Base-by-base conservation (phyloP, 2,113 vertebrate genomes). In the Todiramphus saurophagus region DNA sequence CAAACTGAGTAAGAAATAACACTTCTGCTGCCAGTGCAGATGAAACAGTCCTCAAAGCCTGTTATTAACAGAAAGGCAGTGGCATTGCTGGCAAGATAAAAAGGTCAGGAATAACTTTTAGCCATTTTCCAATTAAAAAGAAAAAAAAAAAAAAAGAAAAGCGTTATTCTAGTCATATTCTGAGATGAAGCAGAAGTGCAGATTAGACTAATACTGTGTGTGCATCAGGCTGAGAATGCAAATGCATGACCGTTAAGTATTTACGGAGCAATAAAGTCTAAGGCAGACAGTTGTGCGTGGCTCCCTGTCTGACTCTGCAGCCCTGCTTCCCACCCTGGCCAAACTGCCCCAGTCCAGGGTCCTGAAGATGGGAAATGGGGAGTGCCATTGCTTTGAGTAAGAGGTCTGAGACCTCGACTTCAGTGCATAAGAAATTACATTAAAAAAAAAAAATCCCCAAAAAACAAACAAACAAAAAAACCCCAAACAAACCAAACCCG, bases 31-130 rank as follows among this genome's bases (percentile, higher is more conserved):
- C 89, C 74, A 94, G 89, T 53, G 55, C 89, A 76, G 95, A 82
- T 5, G 2, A 82, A 95, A 87, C 86, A 55, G 66, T 84, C 77
- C 74, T 67, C 67, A 89, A 89, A 94, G 69, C 35, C 86, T 84
- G 89, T 77, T 94, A 89, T 87, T 96, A 97, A 91, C 90, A 95
- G 90, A 95, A 91, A 90, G 21, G 46, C 87, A 86, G 82, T 67
- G 84, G 89, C 81, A 83, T 50, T 76, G 46, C 33, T 6, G 1
- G 64, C 55, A 63, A 96, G 91, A 88, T 83, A 74, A 95, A 94
- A 89, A 88, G 87, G 84, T 77, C 56, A 94, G 59, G 64, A 66
- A 92, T 24, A 90, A 87, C 72, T 95, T 91, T 58, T 37, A 85
- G 25, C n/a, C 51, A 60, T 85, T 95, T 89, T 85, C 88, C 83